Percentiles rank a stretch among this genome's conserved stretches.
Evolutionary conservation across 2,888 invertebrate species (phyloP).

Genomic region (Apamea sordens): DNA sequence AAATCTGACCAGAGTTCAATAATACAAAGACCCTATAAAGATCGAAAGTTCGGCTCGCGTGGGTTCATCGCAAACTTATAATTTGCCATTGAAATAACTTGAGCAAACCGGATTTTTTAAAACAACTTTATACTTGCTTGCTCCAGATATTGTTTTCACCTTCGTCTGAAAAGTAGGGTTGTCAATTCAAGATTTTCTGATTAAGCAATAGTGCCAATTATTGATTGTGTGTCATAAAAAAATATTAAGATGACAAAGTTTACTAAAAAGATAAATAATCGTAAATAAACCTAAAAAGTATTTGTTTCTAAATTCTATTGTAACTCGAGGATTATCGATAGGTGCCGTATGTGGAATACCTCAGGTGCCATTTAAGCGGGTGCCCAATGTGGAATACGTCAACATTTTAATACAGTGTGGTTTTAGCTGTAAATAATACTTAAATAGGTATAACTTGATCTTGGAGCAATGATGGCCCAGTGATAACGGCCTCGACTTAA

Average conservation of each 20-base stretch:
- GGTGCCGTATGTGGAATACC: too few relatives aligned
- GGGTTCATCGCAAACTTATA: slow-evolving; percentile 18
- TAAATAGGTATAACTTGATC: too few relatives aligned
- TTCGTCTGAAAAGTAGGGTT: slow-evolving; percentile 36
- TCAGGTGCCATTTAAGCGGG: too few relatives aligned
- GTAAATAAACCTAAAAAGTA: neutral
- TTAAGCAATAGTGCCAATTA: too few relatives aligned
- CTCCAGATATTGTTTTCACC: slow-evolving; percentile 47
- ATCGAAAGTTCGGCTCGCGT: slow-evolving; percentile 21
- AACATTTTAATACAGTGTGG: too few relatives aligned
- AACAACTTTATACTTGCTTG: slow-evolving; percentile 7
- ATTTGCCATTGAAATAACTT: slow-evolving; percentile 23
- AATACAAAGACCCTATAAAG: neutral
- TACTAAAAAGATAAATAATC: neutral
- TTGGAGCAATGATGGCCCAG: too few relatives aligned
- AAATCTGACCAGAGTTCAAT: neutral
- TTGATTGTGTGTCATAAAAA: too few relatives aligned
- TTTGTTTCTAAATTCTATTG: neutral
- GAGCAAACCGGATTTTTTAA: slow-evolving; percentile 42
- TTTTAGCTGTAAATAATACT: too few relatives aligned
- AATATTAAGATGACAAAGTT: too few relatives aligned
- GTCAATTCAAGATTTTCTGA: neutral
- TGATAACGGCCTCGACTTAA: too few relatives aligned
- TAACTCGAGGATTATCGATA: too few relatives aligned
- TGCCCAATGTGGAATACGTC: too few relatives aligned